A percentile compares a stretch with the other conserved stretches of the same genome.
Conservation (phyloP, 2,113 vertebrate genomes). For the Podilymbus podiceps region DNA sequence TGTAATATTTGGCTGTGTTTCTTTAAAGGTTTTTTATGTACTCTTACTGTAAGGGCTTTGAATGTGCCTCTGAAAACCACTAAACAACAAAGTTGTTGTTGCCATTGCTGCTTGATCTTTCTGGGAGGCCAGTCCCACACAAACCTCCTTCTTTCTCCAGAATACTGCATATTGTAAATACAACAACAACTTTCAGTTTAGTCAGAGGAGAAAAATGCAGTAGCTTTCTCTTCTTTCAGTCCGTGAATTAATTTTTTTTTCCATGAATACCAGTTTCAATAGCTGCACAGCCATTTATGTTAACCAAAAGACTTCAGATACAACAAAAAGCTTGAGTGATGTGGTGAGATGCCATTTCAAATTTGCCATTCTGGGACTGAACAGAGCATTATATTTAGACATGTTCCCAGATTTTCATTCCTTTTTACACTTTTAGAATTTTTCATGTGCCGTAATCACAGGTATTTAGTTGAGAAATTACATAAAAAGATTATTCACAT, state of each 20-base stretch:
- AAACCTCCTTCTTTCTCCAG: constrained; percentile 48
- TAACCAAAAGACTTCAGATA: constrained; percentile 8
- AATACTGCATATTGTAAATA: constrained; percentile 55
- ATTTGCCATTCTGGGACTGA: background rate
- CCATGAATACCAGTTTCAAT: background rate
- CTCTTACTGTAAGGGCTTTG: constrained; percentile 39
- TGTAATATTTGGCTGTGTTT: constrained; percentile 22
- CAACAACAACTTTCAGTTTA: constrained; percentile 55
- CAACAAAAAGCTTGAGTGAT: background rate
- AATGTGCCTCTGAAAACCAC: constrained; percentile 49
- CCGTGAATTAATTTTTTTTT: constrained; percentile 50
- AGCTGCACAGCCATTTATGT: background rate
- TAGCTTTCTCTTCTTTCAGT: constrained; percentile 37
- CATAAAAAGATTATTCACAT: background rate
- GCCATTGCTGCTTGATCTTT: constrained; percentile 58
- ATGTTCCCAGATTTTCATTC: background rate
- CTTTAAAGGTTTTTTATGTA: constrained; percentile 30
- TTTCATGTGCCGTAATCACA: background rate
- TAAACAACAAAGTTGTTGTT: constrained; percentile 65
- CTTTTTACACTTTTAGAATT: background rate
- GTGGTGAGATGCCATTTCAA: background rate
- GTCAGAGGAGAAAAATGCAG: constrained; percentile 57
- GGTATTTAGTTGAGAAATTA: background rate
- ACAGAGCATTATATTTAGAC: background rate
- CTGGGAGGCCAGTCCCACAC: constrained; percentile 64